Percentiles rank a stretch among this genome's conserved stretches.
Conservation (phyloP, 2,113 vertebrate species). For the Dipodomys spectabilis region DNA sequence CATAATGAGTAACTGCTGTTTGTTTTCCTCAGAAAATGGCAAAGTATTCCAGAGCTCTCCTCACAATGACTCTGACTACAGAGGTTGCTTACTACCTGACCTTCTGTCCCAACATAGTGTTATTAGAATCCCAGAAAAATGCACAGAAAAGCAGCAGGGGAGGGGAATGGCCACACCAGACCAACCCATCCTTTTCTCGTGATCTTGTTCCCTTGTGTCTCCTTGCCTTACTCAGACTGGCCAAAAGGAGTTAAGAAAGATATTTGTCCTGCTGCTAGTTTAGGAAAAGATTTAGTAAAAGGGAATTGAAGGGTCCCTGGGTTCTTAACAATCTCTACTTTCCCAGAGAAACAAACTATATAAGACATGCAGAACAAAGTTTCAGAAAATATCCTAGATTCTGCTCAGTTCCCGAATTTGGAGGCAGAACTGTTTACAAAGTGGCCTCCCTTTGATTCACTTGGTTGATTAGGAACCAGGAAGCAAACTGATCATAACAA, state of each 20-base stretch:
- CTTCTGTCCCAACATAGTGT: neutral
- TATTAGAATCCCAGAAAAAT: neutral
- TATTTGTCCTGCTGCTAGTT: slow-evolving; percentile 10
- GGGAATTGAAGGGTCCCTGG: neutral
- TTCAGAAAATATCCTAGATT: neutral
- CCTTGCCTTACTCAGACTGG: neutral
- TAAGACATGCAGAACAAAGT: neutral
- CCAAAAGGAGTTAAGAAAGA: slow-evolving; percentile 24
- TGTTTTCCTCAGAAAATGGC: neutral
- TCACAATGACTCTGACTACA: neutral
- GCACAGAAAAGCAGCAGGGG: too few relatives aligned
- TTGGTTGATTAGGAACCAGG: slow-evolving; percentile 47
- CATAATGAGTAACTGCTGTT: neutral
- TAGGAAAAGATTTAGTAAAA: slow-evolving; percentile 12
- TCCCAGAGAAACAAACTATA: neutral
- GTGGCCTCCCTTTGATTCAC: neutral
- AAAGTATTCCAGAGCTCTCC: too few relatives aligned
- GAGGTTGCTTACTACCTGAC: neutral
- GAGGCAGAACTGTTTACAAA: slow-evolving; percentile 25
- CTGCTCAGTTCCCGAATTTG: neutral
- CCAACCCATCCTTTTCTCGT: neutral
- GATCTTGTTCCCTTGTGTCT: too few relatives aligned
- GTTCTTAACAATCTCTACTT: neutral
- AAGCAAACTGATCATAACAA: neutral
- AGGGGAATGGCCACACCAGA: neutral